Conservation (phyloP, 2,888 invertebrate genomes). For the Alloscopus bannaensis region DNA sequence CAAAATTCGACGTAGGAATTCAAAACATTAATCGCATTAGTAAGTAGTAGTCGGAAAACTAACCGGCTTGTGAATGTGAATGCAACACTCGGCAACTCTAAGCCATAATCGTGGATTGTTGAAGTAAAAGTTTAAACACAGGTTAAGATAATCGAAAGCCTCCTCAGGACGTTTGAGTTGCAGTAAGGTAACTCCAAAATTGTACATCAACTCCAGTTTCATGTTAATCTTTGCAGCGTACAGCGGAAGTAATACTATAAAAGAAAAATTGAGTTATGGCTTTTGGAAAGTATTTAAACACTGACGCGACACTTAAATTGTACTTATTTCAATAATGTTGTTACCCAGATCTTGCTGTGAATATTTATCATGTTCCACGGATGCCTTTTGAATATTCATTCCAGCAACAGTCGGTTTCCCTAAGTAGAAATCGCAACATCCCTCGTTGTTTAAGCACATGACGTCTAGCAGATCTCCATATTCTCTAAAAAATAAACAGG, state of each 20-base stretch:
- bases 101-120: conserved; percentile 94
- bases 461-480: conserved; percentile 81
- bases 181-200: conserved; percentile 88
- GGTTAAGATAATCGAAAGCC: conserved; percentile 84
- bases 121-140: conserved; percentile 89
- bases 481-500: conserved; percentile 75
- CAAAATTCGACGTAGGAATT: not conserved
- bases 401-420: conserved; percentile 88
- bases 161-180: conserved; percentile 87
- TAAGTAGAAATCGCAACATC: conserved; percentile 86
- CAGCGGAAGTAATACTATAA: conserved; percentile 78
- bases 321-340: not conserved
- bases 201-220: conserved; percentile 84
- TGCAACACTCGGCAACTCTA: conserved; percentile 94
- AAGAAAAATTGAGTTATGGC: not conserved
- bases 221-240: conserved; percentile 81
- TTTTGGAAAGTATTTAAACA: not conserved
- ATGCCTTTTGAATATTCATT: conserved; percentile 86
- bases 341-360: conserved; percentile 41
- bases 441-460: conserved; percentile 88
- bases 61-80: conserved; percentile 82
- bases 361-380: conserved; percentile 82
- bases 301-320: too few species aligned
- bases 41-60: conserved; percentile 74
- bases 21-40: too few species aligned